A percentile compares a stretch with the other conserved stretches of the same genome.
These are phyloP conservation scores for Holotrichia oblita DNA, from an alignment of 1,140 invertebrate species.

Conservation along the genomic window DNA sequence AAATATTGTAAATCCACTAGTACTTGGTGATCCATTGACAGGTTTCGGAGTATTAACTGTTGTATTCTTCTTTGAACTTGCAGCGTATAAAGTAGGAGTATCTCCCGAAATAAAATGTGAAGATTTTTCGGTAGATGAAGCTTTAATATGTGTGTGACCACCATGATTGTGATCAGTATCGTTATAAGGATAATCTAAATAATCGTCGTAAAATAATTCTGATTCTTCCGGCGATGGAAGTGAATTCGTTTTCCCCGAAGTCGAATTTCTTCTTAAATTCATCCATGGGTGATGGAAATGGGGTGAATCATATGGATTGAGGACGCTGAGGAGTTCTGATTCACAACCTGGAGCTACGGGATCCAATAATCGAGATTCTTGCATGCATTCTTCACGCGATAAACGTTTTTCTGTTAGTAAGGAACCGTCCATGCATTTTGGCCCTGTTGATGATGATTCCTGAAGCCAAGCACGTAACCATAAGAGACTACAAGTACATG, in stretches of 20 bases:
- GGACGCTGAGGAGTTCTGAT: constrained; percentile 67
- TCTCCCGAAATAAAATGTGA: constrained; percentile 63
- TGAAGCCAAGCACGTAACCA: constrained; percentile 86
- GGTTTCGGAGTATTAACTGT: constrained; percentile 55
- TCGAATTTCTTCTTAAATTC: constrained; percentile 59
- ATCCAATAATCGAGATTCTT: constrained; percentile 64
- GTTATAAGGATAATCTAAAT: constrained; percentile 76
- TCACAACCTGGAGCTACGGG: constrained; percentile 71
- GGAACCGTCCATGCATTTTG: constrained; percentile 78
- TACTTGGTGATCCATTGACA: constrained; percentile 62
- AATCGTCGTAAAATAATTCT: constrained; percentile 85
- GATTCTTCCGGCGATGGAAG: constrained; percentile 73
- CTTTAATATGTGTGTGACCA: not conserved
- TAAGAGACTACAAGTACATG: constrained; percentile 80
- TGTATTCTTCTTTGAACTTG: constrained; percentile 64
- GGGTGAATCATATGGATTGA: constrained; percentile 51
- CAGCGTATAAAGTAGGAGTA: constrained; percentile 74
- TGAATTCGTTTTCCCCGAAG: constrained; percentile 52
- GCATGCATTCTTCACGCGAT: constrained; percentile 71
- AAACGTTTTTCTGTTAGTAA: constrained; percentile 75
- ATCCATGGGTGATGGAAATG: constrained; percentile 63
- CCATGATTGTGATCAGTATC: constrained; percentile 58
- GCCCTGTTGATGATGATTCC: constrained; percentile 74
- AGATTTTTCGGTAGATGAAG: constrained; percentile 52
- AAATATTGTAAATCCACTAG: constrained; percentile 81